These are phyloP conservation scores for Tyto alba DNA, from an alignment of 2,113 vertebrate species.

Conservation along the genomic window DNA sequence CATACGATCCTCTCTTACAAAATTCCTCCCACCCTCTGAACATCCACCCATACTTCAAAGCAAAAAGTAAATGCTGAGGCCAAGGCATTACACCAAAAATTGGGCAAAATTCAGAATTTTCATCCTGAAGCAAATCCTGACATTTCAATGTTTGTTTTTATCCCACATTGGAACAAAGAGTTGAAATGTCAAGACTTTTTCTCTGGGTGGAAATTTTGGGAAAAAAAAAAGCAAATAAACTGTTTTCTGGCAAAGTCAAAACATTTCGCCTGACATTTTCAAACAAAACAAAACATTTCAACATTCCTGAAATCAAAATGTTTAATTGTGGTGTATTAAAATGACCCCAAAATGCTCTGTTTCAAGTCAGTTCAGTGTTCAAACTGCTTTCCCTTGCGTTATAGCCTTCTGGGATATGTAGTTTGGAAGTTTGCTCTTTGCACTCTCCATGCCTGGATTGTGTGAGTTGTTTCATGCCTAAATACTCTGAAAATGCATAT, in stretches of 20 bases:
- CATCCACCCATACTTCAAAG: conserved; percentile 1
- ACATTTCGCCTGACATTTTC: conserved; percentile 37
- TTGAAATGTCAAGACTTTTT: conserved; percentile 45
- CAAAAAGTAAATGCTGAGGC: not conserved
- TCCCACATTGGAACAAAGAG: conserved; percentile 28
- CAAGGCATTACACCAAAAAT: conserved; percentile 9
- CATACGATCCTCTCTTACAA: not conserved
- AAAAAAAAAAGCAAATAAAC: not conserved
- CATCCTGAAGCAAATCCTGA: conserved; percentile 36
- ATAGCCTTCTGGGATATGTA: conserved; percentile 21
- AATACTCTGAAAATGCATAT: not conserved
- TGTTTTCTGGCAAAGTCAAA: not conserved
- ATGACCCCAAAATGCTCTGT: not conserved
- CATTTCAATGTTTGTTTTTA: conserved; percentile 52
- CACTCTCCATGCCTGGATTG: not conserved
- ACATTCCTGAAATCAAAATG: conserved; percentile 35
- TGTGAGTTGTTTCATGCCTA: not conserved
- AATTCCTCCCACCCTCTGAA: not conserved
- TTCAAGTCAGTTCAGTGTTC: not conserved
- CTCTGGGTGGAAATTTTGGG: conserved; percentile 17
- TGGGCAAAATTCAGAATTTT: conserved; percentile 31
- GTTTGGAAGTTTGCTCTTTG: conserved; percentile 1
- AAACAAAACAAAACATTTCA: conserved; percentile 47
- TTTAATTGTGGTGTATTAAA: conserved; percentile 9
- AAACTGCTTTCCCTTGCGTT: not conserved